Evolutionary conservation across 2,888 invertebrate species (phyloP), one percentile per base, ranked within the genome.

Genomic region (Aspidapion aeneum): DNA sequence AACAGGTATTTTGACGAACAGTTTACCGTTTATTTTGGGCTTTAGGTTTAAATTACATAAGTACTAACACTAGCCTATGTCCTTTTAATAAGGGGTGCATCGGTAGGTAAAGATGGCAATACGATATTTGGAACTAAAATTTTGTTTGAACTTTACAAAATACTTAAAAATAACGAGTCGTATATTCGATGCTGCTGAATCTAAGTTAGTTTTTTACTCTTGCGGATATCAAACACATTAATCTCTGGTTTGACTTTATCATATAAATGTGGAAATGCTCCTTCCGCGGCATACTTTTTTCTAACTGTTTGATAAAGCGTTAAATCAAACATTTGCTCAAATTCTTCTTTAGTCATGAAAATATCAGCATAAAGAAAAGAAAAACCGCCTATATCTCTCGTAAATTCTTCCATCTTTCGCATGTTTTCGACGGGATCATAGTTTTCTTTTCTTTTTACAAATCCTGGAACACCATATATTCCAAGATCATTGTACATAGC

Each of bases 401-500:
- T 87, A 71, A 89, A 89, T 78, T 85, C 82, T 73, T 89, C 89
- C 89, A 89, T 89, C 55, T 82, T 82, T 67, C 88, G 78, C 88
- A 89, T 88, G 0, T 87, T 85, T 2, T 77, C 74, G 0, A 88
- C 87, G 0, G 89, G 86, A 73, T 89, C 86, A 70, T 87, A 89
- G 0, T 82, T 79, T 62, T 75, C 71, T 80, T 75, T 83, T 50
- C 83, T 79, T 70, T 85, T 85, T 0, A 89, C 87, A 67, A 81
- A 84, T 0, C 86, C 87, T 0, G 89, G 89, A 0, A 88, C 87
- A 0, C 89, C 89, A 67, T 89, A 89, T 16, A 89, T 85, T 0
- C 89, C 89, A 58, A 89, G 78, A 76, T 89, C 89, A 71, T 89
- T 89, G 72, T 87, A 89, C 85, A 89, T 87, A 2, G 86, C 86